Conservation (phyloP, 2,797 vertebrate species). For the Coregonus sp. region DNA sequence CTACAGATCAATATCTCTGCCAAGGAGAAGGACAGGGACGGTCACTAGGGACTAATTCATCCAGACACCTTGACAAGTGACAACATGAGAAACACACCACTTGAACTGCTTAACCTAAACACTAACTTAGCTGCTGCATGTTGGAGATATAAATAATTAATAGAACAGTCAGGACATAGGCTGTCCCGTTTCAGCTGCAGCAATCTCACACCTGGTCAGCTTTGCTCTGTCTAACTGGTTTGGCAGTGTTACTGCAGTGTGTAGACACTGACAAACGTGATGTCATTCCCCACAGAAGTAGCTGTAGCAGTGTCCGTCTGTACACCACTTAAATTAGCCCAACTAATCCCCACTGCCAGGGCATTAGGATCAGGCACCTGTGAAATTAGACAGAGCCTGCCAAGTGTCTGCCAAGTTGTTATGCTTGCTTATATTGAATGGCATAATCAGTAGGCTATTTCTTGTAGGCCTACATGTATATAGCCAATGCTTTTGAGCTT, state of each 20-base stretch:
- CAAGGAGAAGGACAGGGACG: neutral
- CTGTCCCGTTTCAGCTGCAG: neutral
- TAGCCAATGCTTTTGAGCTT: no score
- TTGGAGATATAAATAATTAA: neutral
- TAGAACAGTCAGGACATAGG: neutral
- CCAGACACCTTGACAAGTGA: neutral
- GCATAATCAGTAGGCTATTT: no score
- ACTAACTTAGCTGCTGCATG: neutral
- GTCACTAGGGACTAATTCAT: neutral
- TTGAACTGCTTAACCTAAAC: neutral
- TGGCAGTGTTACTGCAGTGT: constrained; percentile 28
- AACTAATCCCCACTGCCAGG: neutral
- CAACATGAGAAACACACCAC: neutral
- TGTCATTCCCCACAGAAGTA: neutral
- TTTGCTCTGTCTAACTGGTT: constrained; percentile 58
- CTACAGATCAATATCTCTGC: neutral
- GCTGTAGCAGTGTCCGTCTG: neutral
- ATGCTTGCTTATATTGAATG: no score
- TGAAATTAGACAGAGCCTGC: neutral
- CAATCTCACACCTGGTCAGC: constrained; percentile 17
- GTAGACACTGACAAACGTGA: constrained; percentile 17
- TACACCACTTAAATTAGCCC: neutral
- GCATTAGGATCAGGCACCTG: neutral
- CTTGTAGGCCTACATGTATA: constrained; percentile 45
- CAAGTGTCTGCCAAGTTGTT: neutral